Conservation (phyloP, 37 sponge, comb jelly and placozoan species). For the Mnemiopsis leidyi region DNA sequence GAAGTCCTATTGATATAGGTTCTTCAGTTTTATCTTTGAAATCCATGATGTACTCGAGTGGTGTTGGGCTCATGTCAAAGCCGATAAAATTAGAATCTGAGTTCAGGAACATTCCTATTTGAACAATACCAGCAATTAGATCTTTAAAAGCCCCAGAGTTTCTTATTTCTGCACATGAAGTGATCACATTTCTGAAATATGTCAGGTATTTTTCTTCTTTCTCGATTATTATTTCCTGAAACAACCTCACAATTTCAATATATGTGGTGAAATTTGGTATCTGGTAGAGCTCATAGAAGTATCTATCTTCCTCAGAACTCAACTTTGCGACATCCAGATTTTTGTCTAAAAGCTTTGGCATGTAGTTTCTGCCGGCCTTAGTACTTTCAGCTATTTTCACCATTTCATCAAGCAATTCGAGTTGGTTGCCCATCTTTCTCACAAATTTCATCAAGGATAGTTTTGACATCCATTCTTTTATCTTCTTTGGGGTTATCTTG, state of each 20-base stretch:
- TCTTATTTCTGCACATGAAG: neutral
- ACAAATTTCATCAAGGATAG: neutral
- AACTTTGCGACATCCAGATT: neutral
- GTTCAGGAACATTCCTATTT: constrained; percentile 26
- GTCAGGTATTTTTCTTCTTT: neutral
- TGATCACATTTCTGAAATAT: neutral
- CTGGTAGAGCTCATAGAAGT: neutral
- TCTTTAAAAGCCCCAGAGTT: neutral
- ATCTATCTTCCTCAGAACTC: neutral
- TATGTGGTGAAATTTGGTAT: constrained; percentile 23
- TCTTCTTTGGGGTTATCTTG: neutral
- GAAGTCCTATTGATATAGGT: neutral
- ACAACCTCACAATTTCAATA: neutral
- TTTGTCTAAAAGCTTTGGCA: neutral
- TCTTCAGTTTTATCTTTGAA: constrained; percentile 39
- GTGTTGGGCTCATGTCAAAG: constrained; percentile 31
- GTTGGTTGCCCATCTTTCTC: neutral
- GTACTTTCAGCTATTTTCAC: neutral
- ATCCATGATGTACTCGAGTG: neutral
- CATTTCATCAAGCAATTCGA: neutral
- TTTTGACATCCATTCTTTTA: neutral
- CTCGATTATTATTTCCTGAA: neutral
- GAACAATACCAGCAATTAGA: neutral
- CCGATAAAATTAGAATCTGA: neutral
- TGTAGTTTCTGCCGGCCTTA: neutral